These are phyloP conservation scores for Menura novaehollandiae DNA, from an alignment of 2,113 vertebrate species.

Conservation along the genomic window DNA sequence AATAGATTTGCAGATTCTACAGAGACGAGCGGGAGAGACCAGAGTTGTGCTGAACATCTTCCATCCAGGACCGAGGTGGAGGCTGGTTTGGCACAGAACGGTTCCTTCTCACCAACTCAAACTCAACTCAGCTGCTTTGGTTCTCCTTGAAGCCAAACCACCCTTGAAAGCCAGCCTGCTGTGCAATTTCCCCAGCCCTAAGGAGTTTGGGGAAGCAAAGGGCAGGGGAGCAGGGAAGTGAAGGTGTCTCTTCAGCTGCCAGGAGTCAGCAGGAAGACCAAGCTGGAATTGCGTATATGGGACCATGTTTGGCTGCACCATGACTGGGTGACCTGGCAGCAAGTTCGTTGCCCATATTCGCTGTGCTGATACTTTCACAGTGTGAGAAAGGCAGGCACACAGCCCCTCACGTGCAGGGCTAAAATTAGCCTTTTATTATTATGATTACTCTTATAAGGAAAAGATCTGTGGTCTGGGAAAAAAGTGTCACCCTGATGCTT, in stretches of 20 bases:
- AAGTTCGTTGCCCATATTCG: fast-evolving
- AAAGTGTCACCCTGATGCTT: neutral
- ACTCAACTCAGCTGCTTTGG: neutral
- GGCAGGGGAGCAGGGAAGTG: neutral
- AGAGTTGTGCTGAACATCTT: neutral
- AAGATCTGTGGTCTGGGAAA: neutral
- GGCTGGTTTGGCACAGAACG: neutral
- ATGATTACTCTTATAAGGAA: neutral
- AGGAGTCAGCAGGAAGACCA: neutral
- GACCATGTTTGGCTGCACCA: fast-evolving
- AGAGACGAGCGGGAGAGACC: neutral
- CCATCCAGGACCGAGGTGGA: fast-evolving
- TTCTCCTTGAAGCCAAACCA: neutral
- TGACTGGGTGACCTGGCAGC: neutral
- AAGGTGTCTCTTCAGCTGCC: neutral
- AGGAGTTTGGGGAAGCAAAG: neutral
- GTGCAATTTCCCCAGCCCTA: neutral
- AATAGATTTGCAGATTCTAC: neutral
- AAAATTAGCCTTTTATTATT: neutral
- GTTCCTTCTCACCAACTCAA: fast-evolving
- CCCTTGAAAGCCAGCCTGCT: neutral
- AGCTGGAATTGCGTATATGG: fast-evolving
- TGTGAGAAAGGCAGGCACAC: neutral
- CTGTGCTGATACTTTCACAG: neutral
- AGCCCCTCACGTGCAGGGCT: neutral